Base-by-base conservation (phyloP, 2,113 vertebrate genomes). In the Perca flavescens region DNA sequence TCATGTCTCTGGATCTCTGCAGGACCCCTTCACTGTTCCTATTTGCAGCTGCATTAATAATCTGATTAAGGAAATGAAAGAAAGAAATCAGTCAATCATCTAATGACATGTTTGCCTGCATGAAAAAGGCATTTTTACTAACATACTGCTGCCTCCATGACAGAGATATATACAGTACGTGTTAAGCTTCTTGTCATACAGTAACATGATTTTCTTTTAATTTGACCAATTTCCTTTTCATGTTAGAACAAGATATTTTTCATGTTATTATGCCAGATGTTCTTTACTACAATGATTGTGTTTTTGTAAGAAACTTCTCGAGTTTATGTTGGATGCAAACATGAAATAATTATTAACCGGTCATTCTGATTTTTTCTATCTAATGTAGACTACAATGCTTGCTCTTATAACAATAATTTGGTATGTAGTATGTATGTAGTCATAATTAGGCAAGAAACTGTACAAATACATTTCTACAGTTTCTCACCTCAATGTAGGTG, bases 1-100 rank as follows among this genome's bases (percentile, higher is more conserved):
- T 99, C 97, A 99, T 97, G 17, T 98, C 97, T 87, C 97, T 95
- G 25, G 97, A 99, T 52, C 89, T 96, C 85, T 91, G 95, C 78
- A 97, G 87, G 43, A 99, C 97, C 0, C 73, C 85, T 54, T 97
- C 96, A 87, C 97, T 82, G 93, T 99, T 85, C 82, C 90, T 93
- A 5, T 96, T 88, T 1, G 97, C 96, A 50, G 97, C 98, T 13
- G 97, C 94, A 67, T 96, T 96, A 87, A 99, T 98, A 62, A 99
- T 85, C 98, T 99, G 86, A 22, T 21, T 64, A 3, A 47, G 65
- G 21, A 73, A 21, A 61, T 4, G 0, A 57, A 36, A 50, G 21
- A 49, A 43, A 40, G 12, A 12, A 53, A 56, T 15, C 19, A 47
- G 16, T 70, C n/a, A 2, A 43, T 25, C 0, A 58, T n/a, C 17